Evolutionary conservation across 35 echinoderm and acorn worm species (phyloP), one percentile per base, ranked within the genome.

Genomic region (Hemicentrotus pulcherrimus): DNA sequence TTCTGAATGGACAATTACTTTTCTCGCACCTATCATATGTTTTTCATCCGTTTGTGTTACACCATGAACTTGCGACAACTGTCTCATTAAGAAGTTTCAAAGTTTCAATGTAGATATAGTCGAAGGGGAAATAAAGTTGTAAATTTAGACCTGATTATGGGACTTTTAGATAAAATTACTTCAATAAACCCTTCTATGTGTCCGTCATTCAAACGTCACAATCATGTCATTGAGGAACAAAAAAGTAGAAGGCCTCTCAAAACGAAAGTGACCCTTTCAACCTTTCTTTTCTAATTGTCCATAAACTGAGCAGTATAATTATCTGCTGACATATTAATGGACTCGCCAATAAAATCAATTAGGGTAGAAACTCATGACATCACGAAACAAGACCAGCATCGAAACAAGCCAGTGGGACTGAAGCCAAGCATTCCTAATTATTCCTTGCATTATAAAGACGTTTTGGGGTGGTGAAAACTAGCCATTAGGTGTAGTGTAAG

Each of bases 391-490:
- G 65, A 78, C 65, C 65, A 78, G 65, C 65, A 78, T 78, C 65
- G 65, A 78, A 78, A 78, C 65, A 78, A 78, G 28, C 24, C 24
- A 30, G 65, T 78, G 19, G 65, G 65, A 78, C 65, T 78, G 65
- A 78, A 78, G 65, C 28, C 65, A 78, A 78, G 65, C 65, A 78
- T 78, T n/a, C 65, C 65, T 78, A 78, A 90, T 90, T 90, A 90
- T 90, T 90, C 88, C 88, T 47, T 90, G 65, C 65, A 45, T 90
- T 47, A 90, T 90, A 90, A 47, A 90, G 88, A 90, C 46, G 88
- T 90, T 90, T 45, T 45, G 46, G 88, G 32, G 46, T 90, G 88
- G 32, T 47, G 88, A 90, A 90, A 90, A 90, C 88, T 47, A 90
- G 32, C 88, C 88, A 90, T 90, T 90, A 90, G 88, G 12, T 78